A percentile compares a stretch with the other conserved stretches of the same genome.
Evolutionary conservation across 2,113 vertebrate genomes (phyloP).

Genomic region (Notiomystis cincta): DNA sequence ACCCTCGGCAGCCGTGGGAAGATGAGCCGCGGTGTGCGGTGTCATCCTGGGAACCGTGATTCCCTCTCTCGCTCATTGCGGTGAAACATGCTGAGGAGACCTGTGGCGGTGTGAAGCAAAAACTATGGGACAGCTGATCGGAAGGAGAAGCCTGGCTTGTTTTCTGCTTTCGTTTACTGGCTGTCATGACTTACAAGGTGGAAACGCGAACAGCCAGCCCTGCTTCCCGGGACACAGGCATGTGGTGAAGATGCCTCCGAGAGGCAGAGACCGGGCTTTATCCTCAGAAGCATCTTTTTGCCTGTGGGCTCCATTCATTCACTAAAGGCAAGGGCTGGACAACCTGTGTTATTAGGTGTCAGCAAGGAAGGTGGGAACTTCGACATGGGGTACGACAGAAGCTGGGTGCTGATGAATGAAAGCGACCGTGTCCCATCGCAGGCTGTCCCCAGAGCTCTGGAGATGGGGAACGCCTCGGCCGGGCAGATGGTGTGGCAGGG

Average conservation of each 20-base stretch:
- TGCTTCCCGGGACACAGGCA: background rate
- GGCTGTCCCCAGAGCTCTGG: slow-evolving; percentile 61
- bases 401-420: slow-evolving; percentile 69
- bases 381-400: slow-evolving; percentile 65
- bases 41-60: background rate
- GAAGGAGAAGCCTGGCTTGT: background rate
- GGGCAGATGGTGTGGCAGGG: slow-evolving; percentile 64
- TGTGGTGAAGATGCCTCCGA: background rate
- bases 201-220: background rate
- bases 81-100: background rate
- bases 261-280: background rate
- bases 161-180: background rate
- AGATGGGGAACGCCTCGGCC: slow-evolving; percentile 69
- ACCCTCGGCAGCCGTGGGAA: background rate
- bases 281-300: background rate
- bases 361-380: background rate
- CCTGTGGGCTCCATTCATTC: background rate
- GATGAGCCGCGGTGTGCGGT: background rate
- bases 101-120: background rate
- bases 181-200: background rate
- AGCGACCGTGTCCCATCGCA: slow-evolving; percentile 66
- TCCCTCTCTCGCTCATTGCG: background rate
- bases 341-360: background rate
- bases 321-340: background rate
- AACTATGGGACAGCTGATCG: background rate